Percentiles rank a stretch among this genome's conserved stretches.
Conservation (phyloP, 2,888 invertebrate species). For the Lacanobia wlatinum region DNA sequence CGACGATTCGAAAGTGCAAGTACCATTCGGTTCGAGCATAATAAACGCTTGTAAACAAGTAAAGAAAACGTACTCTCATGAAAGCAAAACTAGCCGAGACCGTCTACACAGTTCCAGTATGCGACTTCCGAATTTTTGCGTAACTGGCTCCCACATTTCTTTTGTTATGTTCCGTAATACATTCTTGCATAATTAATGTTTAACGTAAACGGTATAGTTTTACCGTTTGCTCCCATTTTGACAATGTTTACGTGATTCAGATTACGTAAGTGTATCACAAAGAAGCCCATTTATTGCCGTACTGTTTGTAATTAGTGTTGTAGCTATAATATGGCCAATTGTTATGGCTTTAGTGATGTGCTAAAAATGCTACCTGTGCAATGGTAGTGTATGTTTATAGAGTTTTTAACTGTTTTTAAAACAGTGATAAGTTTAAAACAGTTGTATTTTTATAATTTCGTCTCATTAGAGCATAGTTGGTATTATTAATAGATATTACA, state of each 20-base stretch:
- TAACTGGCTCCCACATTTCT: conserved; percentile 61
- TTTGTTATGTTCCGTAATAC: conserved; percentile 60
- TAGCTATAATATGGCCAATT: conserved; percentile 4
- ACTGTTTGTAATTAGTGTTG: conserved; percentile 28
- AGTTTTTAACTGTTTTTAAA: conserved; percentile 20
- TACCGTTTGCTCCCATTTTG: conserved; percentile 60
- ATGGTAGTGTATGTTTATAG: not conserved
- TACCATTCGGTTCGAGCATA: conserved; percentile 68
- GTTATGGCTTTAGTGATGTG: conserved; percentile 19
- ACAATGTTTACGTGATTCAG: conserved; percentile 50
- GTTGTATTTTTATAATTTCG: conserved; percentile 16
- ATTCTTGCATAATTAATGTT: conserved; percentile 65
- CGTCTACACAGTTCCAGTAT: conserved; percentile 10
- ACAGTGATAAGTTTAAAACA: conserved; percentile 8
- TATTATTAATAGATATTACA: not conserved
- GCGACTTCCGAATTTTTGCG: conserved; percentile 66
- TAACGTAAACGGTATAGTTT: conserved; percentile 57
- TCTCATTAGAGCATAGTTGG: not conserved
- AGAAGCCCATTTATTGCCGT: conserved; percentile 24
- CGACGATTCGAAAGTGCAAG: conserved; percentile 86
- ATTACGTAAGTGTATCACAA: conserved; percentile 49
- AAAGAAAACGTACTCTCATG: conserved; percentile 35
- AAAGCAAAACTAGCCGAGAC: conserved; percentile 18
- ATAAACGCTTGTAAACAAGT: conserved; percentile 58
- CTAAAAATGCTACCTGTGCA: conserved; percentile 25